Conservation (phyloP, 2,113 vertebrate genomes). For the Leptocoma aspasia region DNA sequence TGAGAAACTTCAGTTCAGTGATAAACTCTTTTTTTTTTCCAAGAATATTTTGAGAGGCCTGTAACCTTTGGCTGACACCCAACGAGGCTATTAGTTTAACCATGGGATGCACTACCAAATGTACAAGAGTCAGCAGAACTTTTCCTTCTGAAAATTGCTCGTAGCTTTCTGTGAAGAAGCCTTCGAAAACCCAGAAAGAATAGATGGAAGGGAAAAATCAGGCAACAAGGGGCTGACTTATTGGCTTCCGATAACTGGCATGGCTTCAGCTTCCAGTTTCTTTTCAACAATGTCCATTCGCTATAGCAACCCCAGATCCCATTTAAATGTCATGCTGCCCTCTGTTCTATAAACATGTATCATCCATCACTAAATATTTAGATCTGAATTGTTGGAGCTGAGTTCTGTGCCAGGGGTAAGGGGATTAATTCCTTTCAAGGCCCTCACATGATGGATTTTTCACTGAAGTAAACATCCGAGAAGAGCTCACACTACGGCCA, state of each 20-base stretch:
- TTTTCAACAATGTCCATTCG: conserved; percentile 70
- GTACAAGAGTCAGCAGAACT: conserved; percentile 79
- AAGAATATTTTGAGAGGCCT: conserved; percentile 86
- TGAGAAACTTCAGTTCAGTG: conserved; percentile 82
- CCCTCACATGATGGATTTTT: conserved; percentile 83
- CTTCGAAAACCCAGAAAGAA: conserved; percentile 60
- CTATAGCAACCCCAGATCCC: conserved; percentile 76
- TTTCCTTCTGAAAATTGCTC: conserved; percentile 72
- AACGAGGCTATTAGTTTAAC: conserved; percentile 84
- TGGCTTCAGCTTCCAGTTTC: conserved; percentile 72
- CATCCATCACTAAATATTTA: conserved; percentile 90
- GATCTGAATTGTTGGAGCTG: conserved; percentile 84
- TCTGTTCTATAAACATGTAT: conserved; percentile 85
- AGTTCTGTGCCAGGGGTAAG: conserved; percentile 84
- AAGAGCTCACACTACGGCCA: conserved; percentile 79
- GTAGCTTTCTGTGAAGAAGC: conserved; percentile 69
- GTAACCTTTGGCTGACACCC: conserved; percentile 89
- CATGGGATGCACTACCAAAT: conserved; percentile 79
- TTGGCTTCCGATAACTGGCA: conserved; percentile 74
- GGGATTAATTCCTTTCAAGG: conserved; percentile 87
- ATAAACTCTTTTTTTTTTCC: conserved; percentile 83
- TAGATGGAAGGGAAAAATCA: conserved; percentile 16
- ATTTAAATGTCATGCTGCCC: conserved; percentile 83
- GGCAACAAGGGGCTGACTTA: conserved; percentile 59
- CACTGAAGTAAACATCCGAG: conserved; percentile 85